Base-by-base conservation (phyloP, 2,888 invertebrate species). In the Anodontia alba region DNA sequence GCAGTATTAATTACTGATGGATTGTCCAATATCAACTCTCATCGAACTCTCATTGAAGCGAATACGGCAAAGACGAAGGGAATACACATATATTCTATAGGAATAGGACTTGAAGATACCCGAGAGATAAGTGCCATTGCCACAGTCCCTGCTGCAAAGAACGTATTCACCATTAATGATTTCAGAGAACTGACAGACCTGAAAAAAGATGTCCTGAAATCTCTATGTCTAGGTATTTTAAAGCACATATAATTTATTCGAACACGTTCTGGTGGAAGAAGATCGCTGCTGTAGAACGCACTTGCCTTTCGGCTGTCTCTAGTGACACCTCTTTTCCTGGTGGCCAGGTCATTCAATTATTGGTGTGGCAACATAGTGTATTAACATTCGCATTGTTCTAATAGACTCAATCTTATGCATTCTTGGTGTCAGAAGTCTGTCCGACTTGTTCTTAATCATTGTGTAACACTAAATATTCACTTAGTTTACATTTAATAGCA, bases 1-100 rank as follows among this genome's bases (percentile, higher is more conserved):
- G 88, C 82, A 29, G 82, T 92, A 31, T 62, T 92, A 23, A 80
- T 92, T 71, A 92, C 92, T 46, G 91, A 92, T 73, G 90, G 90
- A 68, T 82, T 91, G 66, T 92, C 92, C 7, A 91, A 92, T 83
- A 87, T 91, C 38, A 87, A 91, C 78, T 86, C 89, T 49, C 49
- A 73, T n/a, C 75, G 84, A 51, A 92, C 91, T 5, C 84, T 91
- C n/a, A 84, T 86, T 15, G 89, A 90, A 71, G 92, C 91, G 0
- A 82, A 82, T 20, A 23, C 7, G 5, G 88, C 86, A 2, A 49
- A 84, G 43, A 80, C 70, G 23, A 80, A 76, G 26, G 82, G 80
- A 23, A 87, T 89, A 23, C 86, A 84, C 67, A 84, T 90, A 17
- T 90, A 88, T 76, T 85, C 84, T 31, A 82, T 90, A 68, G 90